Evolutionary conservation across 2,113 vertebrate genomes (phyloP).

Genomic region (Terrapene triunguis): DNA sequence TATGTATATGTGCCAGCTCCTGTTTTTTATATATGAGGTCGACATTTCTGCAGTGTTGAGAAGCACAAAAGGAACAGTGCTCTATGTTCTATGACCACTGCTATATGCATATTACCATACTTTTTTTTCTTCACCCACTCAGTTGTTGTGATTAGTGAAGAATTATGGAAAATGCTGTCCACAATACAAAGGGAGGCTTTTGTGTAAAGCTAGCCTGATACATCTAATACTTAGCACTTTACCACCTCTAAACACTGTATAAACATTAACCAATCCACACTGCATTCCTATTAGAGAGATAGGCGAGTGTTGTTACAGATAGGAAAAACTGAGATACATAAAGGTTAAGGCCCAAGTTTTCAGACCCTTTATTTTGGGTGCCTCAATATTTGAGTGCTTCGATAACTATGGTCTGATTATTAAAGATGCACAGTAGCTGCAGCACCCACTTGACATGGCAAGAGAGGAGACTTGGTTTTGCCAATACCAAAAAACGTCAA

Average conservation of each 20-base stretch:
- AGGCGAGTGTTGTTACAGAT: accelerated
- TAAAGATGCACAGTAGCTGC: not conserved
- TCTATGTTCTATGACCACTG: too few species aligned
- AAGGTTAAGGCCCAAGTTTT: not conserved
- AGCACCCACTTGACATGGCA: not conserved
- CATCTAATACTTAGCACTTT: not conserved
- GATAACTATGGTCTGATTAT: not conserved
- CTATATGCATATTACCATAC: not conserved
- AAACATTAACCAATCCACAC: not conserved
- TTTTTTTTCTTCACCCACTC: not conserved
- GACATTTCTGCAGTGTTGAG: not conserved
- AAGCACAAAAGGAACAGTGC: not conserved
- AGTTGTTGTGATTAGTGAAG: not conserved
- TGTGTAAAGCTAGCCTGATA: not conserved
- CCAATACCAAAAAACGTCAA: not conserved
- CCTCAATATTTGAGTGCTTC: not conserved
- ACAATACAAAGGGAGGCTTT: accelerated
- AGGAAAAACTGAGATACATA: not conserved
- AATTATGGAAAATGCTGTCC: not conserved
- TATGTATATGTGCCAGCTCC: not conserved
- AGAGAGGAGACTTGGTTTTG: not conserved
- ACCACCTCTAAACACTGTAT: not conserved
- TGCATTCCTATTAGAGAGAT: not conserved
- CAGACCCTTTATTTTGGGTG: not conserved
- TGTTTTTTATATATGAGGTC: not conserved